Conservation (phyloP, 1,140 invertebrate species). For the Ditylenchus dipsaci region DNA sequence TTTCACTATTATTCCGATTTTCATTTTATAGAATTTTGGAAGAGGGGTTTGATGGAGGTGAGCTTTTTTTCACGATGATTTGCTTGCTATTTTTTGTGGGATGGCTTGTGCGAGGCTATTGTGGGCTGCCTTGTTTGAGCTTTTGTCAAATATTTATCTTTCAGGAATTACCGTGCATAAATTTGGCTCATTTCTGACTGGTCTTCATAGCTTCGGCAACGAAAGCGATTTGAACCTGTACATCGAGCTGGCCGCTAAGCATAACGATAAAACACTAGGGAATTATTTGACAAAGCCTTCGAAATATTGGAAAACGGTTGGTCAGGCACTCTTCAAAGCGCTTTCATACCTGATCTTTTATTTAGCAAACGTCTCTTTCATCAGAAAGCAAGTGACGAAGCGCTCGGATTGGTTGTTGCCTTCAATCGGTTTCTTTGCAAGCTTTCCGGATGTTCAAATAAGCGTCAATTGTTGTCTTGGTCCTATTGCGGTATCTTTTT, state of each 20-base stretch:
- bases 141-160: background rate
- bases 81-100: no score
- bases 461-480: background rate
- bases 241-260: background rate
- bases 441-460: background rate
- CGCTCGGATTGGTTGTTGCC: background rate
- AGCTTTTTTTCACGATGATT: no score
- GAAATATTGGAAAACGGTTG: background rate
- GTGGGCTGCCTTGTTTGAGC: no score
- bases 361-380: background rate
- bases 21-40: background rate
- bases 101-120: no score
- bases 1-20: no score
- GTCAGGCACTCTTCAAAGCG: background rate
- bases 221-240: background rate
- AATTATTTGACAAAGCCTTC: background rate
- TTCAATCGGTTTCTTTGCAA: background rate
- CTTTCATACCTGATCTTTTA: background rate
- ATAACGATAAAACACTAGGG: background rate
- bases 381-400: background rate
- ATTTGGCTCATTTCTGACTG: background rate
- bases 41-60: background rate
- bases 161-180: background rate
- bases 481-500: background rate
- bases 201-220: background rate